These are phyloP conservation scores for Sipha flava DNA, from an alignment of 1,140 invertebrate species.

Conservation along the genomic window DNA sequence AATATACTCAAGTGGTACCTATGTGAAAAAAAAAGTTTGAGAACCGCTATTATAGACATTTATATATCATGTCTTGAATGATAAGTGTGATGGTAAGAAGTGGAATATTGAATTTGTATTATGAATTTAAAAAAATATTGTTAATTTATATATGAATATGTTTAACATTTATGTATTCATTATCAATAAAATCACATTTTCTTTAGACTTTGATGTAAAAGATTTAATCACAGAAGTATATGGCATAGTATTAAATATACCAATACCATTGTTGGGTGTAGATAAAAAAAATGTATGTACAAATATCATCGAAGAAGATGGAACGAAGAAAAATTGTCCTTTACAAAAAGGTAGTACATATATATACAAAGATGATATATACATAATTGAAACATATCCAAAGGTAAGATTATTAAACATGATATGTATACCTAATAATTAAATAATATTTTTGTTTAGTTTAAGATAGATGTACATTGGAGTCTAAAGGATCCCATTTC, in stretches of 20 bases:
- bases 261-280: conserved; percentile 64
- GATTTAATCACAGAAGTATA: conserved; percentile 50
- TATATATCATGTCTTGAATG: too few species aligned
- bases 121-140: too few species aligned
- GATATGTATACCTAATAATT: neutral
- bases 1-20: too few species aligned
- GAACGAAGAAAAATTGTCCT: conserved; percentile 54
- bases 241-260: conserved; percentile 52
- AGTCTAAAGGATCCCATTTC: conserved; percentile 13
- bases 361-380: conserved; percentile 59
- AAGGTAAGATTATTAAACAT: conserved; percentile 44
- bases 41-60: too few species aligned
- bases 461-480: conserved; percentile 29
- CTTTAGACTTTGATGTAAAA: conserved; percentile 47
- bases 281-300: conserved; percentile 60
- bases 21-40: too few species aligned
- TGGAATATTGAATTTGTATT: too few species aligned
- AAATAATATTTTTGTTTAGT: neutral
- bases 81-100: too few species aligned
- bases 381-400: conserved; percentile 58
- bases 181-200: too few species aligned
- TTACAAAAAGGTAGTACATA: conserved; percentile 57
- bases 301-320: conserved; percentile 51
- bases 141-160: too few species aligned
- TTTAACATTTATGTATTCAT: too few species aligned